phyloP scores from a whole-genome alignment of 1,140 invertebrate species.

The Oscheius sp. region DNA sequence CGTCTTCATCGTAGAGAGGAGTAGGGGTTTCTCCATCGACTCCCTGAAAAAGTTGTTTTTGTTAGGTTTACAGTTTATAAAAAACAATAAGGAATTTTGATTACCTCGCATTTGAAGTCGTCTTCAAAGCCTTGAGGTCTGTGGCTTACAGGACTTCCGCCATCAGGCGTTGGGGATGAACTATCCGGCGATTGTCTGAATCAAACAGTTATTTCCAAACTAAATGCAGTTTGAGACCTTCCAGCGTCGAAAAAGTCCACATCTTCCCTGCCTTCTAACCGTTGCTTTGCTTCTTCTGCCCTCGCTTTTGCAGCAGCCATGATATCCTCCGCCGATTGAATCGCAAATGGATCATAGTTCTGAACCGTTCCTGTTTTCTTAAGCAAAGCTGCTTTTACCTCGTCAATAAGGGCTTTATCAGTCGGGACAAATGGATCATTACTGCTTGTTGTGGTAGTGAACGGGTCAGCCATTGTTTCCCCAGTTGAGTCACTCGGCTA shows the following conservation, averaged over 20 bases:
- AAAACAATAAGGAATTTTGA: slow-evolving; percentile 6
- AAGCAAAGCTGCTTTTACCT: slow-evolving; percentile 26
- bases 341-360: slow-evolving; percentile 57
- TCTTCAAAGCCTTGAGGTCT: slow-evolving; percentile 58
- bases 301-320: slow-evolving; percentile 55
- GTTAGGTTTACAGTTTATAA: neutral
- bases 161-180: slow-evolving; percentile 59
- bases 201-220: slow-evolving; percentile 10
- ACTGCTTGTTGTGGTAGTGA: slow-evolving; percentile 37
- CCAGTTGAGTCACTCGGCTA: neutral
- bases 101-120: slow-evolving; percentile 52
- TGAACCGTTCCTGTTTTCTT: neutral
- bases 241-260: slow-evolving; percentile 36
- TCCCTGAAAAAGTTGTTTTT: neutral
- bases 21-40: slow-evolving; percentile 41
- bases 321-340: slow-evolving; percentile 52
- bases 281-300: slow-evolving; percentile 39
- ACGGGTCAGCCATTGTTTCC: slow-evolving; percentile 34
- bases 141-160: slow-evolving; percentile 49
- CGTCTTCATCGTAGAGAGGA: slow-evolving; percentile 89
- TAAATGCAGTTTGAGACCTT: neutral
- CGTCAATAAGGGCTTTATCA: slow-evolving; percentile 27
- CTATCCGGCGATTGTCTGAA: slow-evolving; percentile 28
- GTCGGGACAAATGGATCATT: slow-evolving; percentile 46
- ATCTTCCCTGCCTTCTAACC: slow-evolving; percentile 28